These are phyloP conservation scores for Arrhamphus sclerolepis DNA, from an alignment of 2,797 vertebrate species.

Conservation along the genomic window DNA sequence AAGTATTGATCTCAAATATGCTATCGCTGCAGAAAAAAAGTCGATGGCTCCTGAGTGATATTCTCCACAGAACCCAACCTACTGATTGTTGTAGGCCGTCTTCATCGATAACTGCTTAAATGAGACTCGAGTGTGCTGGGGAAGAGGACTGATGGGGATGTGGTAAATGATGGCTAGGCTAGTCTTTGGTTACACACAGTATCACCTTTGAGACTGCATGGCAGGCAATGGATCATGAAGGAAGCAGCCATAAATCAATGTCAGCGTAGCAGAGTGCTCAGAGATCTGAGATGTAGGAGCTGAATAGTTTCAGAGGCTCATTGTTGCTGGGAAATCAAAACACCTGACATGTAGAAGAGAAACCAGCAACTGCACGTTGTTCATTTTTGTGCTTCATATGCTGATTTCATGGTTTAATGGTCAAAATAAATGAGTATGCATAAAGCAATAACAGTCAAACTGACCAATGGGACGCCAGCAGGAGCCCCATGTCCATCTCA, in stretches of 20 bases:
- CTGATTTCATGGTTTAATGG: conserved; percentile 3
- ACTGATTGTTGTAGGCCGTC: conserved; percentile 13
- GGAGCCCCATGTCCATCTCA: not conserved
- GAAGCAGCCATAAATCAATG: conserved; percentile 61
- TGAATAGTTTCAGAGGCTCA: not conserved
- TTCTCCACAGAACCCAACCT: conserved; percentile 10
- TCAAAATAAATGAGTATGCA: conserved; percentile 13
- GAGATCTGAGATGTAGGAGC: conserved; percentile 29
- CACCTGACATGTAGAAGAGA: not conserved
- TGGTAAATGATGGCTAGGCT: conserved; percentile 31
- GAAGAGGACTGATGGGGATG: conserved; percentile 8
- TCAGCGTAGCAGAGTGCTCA: conserved; percentile 40
- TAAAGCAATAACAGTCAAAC: not conserved
- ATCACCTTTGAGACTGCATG: conserved; percentile 47
- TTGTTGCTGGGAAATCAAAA: conserved; percentile 27
- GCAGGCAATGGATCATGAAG: conserved; percentile 56
- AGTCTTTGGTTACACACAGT: conserved; percentile 53
- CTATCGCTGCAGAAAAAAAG: conserved; percentile 37
- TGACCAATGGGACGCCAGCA: not conserved
- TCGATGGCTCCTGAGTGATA: conserved; percentile 46
- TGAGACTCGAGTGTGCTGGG: conserved; percentile 34
- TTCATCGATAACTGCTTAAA: conserved; percentile 51
- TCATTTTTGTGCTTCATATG: conserved; percentile 8
- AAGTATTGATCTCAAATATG: conserved; percentile 48
- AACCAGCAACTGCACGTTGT: not conserved